Evolutionary conservation across 2,113 vertebrate species (phyloP).

Genomic region (Empidonax alnorum): DNA sequence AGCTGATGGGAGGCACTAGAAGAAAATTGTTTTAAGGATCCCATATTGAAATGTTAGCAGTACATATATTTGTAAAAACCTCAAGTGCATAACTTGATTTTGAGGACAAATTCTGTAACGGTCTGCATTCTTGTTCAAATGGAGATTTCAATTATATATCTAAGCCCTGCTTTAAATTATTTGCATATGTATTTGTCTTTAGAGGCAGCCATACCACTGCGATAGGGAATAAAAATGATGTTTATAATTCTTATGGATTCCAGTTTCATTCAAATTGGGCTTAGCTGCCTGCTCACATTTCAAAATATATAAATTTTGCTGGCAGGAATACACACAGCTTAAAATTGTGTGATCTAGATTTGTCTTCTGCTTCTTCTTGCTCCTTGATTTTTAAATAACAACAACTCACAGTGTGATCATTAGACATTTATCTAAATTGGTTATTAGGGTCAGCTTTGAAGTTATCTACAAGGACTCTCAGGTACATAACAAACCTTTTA

Average conservation of each 20-base stretch:
- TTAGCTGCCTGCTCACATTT: neutral
- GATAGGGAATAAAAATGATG: conserved; percentile 14
- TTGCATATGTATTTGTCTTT: neutral
- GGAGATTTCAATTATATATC: neutral
- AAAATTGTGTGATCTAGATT: conserved; percentile 3
- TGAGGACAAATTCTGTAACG: neutral
- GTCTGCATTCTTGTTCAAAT: neutral
- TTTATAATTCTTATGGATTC: conserved; percentile 10
- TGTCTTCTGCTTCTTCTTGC: neutral
- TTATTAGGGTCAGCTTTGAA: neutral
- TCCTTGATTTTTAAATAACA: neutral
- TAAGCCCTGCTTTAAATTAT: neutral
- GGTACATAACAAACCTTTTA: neutral
- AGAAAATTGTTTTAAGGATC: neutral
- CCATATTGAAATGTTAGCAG: neutral
- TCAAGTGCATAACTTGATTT: neutral
- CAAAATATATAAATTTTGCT: neutral
- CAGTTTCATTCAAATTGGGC: neutral
- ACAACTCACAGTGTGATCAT: neutral
- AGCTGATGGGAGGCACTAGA: neutral
- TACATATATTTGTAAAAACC: neutral
- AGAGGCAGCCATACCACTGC: neutral
- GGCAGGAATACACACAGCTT: neutral
- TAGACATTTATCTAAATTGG: neutral
- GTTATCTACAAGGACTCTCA: neutral